phyloP scores from a whole-genome alignment of 2,113 vertebrate species.

The Cebidichthys violaceus region DNA sequence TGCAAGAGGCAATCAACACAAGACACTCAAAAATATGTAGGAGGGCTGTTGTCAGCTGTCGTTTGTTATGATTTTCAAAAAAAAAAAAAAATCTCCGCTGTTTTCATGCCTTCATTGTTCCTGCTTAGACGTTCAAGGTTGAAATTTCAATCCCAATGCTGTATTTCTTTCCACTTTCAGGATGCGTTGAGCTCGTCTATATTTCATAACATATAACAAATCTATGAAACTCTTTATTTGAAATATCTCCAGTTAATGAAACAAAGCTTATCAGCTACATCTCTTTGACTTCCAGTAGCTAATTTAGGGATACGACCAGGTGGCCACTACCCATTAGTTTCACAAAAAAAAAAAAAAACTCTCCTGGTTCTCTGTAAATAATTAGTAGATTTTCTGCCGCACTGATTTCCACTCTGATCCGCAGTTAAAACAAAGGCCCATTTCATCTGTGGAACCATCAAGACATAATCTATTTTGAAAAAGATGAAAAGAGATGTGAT shows the following conservation, averaged over 20 bases:
- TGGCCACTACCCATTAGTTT: constrained; percentile 46
- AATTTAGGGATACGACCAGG: constrained; percentile 53
- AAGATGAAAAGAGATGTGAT: constrained; percentile 82
- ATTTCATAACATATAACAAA: neutral
- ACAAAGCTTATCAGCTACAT: neutral
- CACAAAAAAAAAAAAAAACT: constrained; percentile 34
- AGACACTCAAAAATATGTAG: neutral
- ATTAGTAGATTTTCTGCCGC: constrained; percentile 74
- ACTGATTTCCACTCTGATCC: constrained; percentile 65
- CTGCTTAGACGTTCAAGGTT: neutral
- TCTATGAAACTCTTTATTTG: constrained; percentile 6
- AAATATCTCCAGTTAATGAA: constrained; percentile 24
- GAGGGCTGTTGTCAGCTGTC: neutral
- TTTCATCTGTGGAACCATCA: constrained; percentile 78
- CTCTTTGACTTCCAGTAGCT: constrained; percentile 16
- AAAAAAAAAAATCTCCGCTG: no score
- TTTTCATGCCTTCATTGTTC: neutral
- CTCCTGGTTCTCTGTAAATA: constrained; percentile 73
- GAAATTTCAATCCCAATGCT: neutral
- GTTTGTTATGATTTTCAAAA: constrained; percentile 6
- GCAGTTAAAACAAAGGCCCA: constrained; percentile 79
- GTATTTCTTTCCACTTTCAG: neutral
- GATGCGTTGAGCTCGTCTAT: neutral
- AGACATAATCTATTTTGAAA: constrained; percentile 78
- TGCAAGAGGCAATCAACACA: constrained; percentile 11